These are phyloP conservation scores for Glaucomys volans DNA, from an alignment of 2,113 vertebrate species.

Conservation along the genomic window DNA sequence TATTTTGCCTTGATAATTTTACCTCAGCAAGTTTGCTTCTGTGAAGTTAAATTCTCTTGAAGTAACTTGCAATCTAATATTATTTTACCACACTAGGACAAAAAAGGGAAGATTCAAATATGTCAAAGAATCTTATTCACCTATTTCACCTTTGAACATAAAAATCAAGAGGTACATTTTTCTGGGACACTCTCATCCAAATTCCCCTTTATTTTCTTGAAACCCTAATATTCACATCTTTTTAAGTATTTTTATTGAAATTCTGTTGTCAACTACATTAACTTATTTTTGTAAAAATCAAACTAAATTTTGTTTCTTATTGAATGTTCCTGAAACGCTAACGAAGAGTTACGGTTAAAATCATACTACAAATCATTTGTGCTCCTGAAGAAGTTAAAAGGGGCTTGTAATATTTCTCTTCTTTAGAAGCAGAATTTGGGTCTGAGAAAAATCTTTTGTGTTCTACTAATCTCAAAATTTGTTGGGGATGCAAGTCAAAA, in stretches of 20 bases:
- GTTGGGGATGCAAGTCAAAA: neutral
- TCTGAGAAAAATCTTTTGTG: neutral
- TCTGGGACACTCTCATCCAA: neutral
- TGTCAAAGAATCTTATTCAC: neutral
- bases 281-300: constrained; percentile 22
- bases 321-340: neutral
- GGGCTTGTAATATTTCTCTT: neutral
- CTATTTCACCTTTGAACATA: neutral
- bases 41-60: neutral
- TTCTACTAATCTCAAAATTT: neutral
- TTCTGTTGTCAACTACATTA: neutral
- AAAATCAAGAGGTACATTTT: neutral
- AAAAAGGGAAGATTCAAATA: neutral
- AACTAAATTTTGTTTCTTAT: constrained; percentile 6
- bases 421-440: neutral
- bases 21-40: neutral
- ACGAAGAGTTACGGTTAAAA: constrained; percentile 26
- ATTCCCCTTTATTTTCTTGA: neutral
- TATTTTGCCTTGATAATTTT: constrained; percentile 25
- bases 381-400: neutral
- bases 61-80: neutral
- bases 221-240: neutral
- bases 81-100: neutral
- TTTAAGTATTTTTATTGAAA: neutral
- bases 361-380: neutral